Evolutionary conservation across 2,797 vertebrate species (phyloP).

Genomic region (Eupleurogrammus muticus): DNA sequence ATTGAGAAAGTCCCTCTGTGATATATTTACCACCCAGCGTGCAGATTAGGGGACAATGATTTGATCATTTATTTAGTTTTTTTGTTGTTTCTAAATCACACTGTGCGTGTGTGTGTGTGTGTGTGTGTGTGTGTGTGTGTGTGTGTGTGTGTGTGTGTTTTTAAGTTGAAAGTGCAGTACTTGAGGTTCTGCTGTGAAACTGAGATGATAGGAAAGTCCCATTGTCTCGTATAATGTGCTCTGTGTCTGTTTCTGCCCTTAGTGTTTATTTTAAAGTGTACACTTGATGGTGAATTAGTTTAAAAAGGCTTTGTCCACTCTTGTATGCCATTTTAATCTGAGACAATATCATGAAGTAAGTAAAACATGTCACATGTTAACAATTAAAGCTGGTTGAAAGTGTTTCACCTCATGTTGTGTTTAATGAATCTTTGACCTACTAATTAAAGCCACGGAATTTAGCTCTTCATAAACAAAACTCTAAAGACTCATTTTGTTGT

Average conservation of each 20-base stretch:
- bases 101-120: conserved; percentile 38
- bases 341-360: neutral
- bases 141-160: no score
- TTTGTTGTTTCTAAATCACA: conserved; percentile 56
- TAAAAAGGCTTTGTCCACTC: neutral
- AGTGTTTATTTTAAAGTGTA: neutral
- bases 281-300: neutral
- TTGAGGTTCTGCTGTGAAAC: conserved; percentile 28
- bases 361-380: neutral
- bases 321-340: neutral
- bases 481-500: neutral
- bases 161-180: conserved; percentile 15
- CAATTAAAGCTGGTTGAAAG: conserved; percentile 1
- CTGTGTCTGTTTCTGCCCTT: neutral
- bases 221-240: conserved; percentile 6
- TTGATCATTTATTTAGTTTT: conserved; percentile 42
- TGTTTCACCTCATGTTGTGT: conserved; percentile 5
- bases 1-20: conserved; percentile 66
- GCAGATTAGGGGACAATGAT: conserved; percentile 58
- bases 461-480: conserved; percentile 8
- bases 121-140: no score
- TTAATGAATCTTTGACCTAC: conserved; percentile 28
- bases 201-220: conserved; percentile 34
- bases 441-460: conserved; percentile 21
- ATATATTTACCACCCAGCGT: conserved; percentile 76